Evolutionary conservation across 2,797 vertebrate species (phyloP).

Genomic region (Coregonus suidteri): DNA sequence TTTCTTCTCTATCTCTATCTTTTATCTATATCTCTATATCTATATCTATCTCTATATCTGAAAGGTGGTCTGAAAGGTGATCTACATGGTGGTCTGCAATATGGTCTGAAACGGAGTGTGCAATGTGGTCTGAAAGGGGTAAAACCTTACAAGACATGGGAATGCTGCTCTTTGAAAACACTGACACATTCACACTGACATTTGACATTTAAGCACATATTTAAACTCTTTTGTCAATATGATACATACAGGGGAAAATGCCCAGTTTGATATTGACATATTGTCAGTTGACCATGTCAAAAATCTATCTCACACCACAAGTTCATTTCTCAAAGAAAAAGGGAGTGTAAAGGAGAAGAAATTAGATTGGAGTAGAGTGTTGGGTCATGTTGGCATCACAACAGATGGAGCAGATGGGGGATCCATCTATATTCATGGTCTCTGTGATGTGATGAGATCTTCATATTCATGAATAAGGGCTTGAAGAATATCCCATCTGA

Average conservation of each 20-base stretch:
- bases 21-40: too few species aligned
- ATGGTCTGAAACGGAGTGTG: too few species aligned
- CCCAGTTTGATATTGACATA: not conserved
- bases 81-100: too few species aligned
- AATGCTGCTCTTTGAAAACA: not conserved
- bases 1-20: too few species aligned
- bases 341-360: slow-evolving; percentile 49
- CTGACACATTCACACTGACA: not conserved
- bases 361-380: slow-evolving; percentile 39
- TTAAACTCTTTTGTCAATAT: not conserved
- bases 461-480: slow-evolving; percentile 7
- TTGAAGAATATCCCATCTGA: not conserved
- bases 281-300: not conserved
- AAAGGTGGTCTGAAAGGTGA: too few species aligned
- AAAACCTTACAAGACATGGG: not conserved
- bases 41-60: not conserved
- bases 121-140: not conserved
- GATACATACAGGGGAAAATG: not conserved
- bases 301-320: slow-evolving; percentile 18
- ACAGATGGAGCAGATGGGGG: slow-evolving; percentile 65
- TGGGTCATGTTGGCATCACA: slow-evolving; percentile 58
- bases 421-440: slow-evolving; percentile 45
- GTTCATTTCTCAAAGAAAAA: slow-evolving; percentile 65
- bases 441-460: slow-evolving; percentile 6
- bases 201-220: not conserved